phyloP scores from a whole-genome alignment of 2,888 invertebrate species.

The Calameuta idolon region DNA sequence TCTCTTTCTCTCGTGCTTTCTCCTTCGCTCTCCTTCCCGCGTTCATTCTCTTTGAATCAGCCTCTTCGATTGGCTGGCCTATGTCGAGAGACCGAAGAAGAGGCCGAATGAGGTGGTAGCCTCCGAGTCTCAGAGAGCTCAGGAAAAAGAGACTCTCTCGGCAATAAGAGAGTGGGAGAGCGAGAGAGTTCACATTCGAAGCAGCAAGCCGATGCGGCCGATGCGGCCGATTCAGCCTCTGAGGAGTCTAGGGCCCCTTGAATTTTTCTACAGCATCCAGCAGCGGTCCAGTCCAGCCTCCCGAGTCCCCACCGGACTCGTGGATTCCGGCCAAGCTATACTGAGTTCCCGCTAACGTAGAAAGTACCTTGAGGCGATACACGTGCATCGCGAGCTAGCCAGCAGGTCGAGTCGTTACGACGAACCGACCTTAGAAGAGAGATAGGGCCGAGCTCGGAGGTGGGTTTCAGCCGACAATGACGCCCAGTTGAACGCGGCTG shows the following conservation, averaged over 20 bases:
- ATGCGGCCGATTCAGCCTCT: constrained; percentile 39
- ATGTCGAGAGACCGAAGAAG: no score
- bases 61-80: no score
- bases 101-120: no score
- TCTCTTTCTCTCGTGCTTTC: no score
- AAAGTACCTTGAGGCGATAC: constrained; percentile 28
- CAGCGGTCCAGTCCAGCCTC: constrained; percentile 38
- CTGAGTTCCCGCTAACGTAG: constrained; percentile 49
- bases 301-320: constrained; percentile 16
- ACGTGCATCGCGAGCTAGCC: constrained; percentile 4
- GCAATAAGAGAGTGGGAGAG: no score
- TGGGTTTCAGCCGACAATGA: constrained; percentile 58
- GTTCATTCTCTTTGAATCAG: no score
- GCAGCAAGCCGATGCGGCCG: constrained; percentile 16
- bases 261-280: constrained; percentile 56
- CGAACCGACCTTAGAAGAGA: constrained; percentile 56
- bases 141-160: no score
- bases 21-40: no score
- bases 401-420: constrained; percentile 40
- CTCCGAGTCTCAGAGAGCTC: no score
- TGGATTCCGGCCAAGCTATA: constrained; percentile 19
- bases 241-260: constrained; percentile 46
- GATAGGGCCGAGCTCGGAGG: constrained; percentile 53
- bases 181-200: no score
- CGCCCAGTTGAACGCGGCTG: constrained; percentile 61